Conservation (phyloP, 2,797 vertebrate genomes). For the Scomberomorus guttatus region DNA sequence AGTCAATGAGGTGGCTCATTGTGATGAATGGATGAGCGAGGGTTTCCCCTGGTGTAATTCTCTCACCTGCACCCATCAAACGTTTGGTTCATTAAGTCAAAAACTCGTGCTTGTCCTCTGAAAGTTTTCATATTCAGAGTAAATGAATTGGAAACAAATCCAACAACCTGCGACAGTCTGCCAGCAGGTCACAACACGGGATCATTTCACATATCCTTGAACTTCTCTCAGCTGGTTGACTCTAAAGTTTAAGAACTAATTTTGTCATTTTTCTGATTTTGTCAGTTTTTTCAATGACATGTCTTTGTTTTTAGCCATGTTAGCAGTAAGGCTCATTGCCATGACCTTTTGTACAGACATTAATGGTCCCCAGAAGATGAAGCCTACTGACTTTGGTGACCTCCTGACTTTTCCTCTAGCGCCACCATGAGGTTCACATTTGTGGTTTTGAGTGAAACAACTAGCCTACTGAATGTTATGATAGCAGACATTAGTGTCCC, state of each 20-base stretch:
- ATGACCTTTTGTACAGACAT: neutral
- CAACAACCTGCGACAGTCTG: constrained; percentile 12
- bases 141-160: constrained; percentile 53
- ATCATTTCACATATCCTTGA: constrained; percentile 29
- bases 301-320: neutral
- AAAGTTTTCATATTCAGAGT: constrained; percentile 35
- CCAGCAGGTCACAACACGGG: constrained; percentile 6
- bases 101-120: constrained; percentile 40
- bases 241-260: neutral
- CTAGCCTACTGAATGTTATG: too few relatives aligned
- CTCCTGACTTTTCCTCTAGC: neutral
- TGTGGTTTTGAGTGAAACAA: neutral
- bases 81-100: constrained; percentile 59
- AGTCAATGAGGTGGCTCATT: constrained; percentile 77
- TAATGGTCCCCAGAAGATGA: neutral
- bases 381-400: too few relatives aligned
- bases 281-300: neutral
- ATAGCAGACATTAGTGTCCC: too few relatives aligned
- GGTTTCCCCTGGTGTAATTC: constrained; percentile 44
- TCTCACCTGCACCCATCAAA: constrained; percentile 48
- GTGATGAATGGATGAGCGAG: constrained; percentile 68
- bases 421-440: neutral
- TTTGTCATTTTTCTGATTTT: neutral
- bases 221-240: neutral
- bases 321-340: neutral